phyloP scores from a whole-genome alignment of 1,140 invertebrate genomes.

The Harpegnathos saltator region DNA sequence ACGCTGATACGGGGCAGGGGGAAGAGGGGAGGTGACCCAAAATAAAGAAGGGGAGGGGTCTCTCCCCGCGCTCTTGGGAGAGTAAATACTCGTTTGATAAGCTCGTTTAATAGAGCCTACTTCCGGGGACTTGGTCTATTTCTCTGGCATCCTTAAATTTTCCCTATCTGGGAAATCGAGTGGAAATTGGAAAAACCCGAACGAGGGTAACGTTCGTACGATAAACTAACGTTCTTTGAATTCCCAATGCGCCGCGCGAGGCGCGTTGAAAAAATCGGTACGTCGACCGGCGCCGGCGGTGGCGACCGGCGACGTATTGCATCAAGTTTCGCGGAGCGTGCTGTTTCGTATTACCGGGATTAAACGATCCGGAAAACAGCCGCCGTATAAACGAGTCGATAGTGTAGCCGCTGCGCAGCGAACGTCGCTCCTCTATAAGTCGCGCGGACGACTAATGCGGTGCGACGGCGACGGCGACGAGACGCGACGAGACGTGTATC shows the following conservation, averaged over 20 bases:
- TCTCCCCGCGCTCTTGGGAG: too few species aligned
- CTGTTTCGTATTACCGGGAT: slow-evolving; percentile 78
- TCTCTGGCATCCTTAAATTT: neutral
- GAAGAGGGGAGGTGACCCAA: too few species aligned
- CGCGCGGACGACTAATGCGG: slow-evolving; percentile 36
- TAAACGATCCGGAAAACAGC: slow-evolving; percentile 76
- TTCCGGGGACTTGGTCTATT: too few species aligned
- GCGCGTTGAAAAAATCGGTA: neutral
- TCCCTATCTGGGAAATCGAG: neutral
- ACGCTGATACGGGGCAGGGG: too few species aligned
- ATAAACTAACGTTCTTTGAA: slow-evolving; percentile 19
- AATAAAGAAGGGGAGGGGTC: too few species aligned
- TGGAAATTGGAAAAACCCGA: neutral
- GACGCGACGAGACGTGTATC: neutral
- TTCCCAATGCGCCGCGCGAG: neutral
- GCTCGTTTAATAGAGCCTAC: neutral
- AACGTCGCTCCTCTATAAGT: slow-evolving; percentile 28
- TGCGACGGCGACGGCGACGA: too few species aligned
- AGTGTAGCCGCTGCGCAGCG: slow-evolving; percentile 5
- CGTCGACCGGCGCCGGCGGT: too few species aligned
- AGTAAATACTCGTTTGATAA: neutral
- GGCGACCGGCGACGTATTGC: slow-evolving; percentile 1
- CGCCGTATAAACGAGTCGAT: slow-evolving; percentile 64
- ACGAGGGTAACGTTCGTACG: neutral
- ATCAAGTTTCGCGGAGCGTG: slow-evolving; percentile 5